phyloP scores from a whole-genome alignment of 1,140 invertebrate species.

The Leptinotarsa defecta region DNA sequence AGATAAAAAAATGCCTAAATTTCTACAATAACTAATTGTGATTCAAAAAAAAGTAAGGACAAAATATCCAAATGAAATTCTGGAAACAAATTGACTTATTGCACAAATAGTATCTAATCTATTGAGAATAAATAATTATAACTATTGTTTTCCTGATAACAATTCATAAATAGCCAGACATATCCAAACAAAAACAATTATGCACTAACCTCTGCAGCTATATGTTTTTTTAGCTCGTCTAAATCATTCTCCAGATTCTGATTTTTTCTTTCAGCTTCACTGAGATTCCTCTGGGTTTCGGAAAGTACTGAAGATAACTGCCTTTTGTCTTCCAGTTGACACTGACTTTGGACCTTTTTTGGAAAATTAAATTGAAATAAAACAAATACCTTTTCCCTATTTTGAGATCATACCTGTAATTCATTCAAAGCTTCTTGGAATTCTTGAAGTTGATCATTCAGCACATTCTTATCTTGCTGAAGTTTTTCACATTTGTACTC shows the following conservation, averaged over 20 bases:
- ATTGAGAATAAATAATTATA: too few relatives aligned
- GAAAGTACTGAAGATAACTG: constrained; percentile 68
- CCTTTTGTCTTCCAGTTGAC: constrained; percentile 77
- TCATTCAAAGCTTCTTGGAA: constrained; percentile 76
- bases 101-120: too few relatives aligned
- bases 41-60: too few relatives aligned
- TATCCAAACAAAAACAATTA: neutral
- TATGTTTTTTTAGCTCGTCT: constrained; percentile 63
- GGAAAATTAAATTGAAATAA: constrained; percentile 12
- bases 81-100: too few relatives aligned
- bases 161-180: too few relatives aligned
- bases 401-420: constrained; percentile 64
- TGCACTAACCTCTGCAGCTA: constrained; percentile 62
- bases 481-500: constrained; percentile 77
- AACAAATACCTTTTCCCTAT: neutral
- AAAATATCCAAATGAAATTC: too few relatives aligned
- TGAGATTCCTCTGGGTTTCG: constrained; percentile 70
- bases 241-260: constrained; percentile 64
- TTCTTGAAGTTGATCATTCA: constrained; percentile 72
- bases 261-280: constrained; percentile 62
- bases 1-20: neutral
- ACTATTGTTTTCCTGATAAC: too few relatives aligned
- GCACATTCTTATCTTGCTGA: constrained; percentile 70
- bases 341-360: constrained; percentile 64
- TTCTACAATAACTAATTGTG: too few relatives aligned